phyloP scores from a whole-genome alignment of 2,113 vertebrate species.

The Nothobranchius kuhntae region DNA sequence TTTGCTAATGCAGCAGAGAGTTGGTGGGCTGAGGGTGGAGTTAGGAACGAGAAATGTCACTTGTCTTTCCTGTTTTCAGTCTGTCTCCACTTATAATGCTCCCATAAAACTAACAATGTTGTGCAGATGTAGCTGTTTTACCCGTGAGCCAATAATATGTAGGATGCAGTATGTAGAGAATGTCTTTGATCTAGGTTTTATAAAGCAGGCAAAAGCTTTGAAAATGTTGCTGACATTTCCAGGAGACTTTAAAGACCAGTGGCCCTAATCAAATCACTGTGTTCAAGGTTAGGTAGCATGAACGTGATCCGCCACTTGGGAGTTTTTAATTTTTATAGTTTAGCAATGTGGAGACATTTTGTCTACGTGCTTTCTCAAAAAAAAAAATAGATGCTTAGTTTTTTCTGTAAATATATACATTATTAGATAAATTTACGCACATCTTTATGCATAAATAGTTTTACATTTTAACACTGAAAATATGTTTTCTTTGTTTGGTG shows the following conservation, averaged over 20 bases:
- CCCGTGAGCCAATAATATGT: constrained; percentile 55
- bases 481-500: too few species aligned
- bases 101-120: constrained; percentile 67
- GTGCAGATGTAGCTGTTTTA: constrained; percentile 67
- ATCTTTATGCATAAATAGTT: not conserved
- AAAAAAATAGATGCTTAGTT: constrained; percentile 8
- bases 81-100: constrained; percentile 60
- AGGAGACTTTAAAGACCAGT: constrained; percentile 64
- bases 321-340: constrained; percentile 18
- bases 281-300: constrained; percentile 36
- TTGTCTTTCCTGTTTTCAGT: constrained; percentile 37
- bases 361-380: constrained; percentile 35
- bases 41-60: constrained; percentile 46
- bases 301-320: constrained; percentile 4
- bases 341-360: constrained; percentile 20
- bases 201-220: constrained; percentile 59
- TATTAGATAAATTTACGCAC: not conserved
- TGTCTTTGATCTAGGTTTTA: constrained; percentile 76
- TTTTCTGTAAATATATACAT: not conserved
- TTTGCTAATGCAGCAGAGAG: constrained; percentile 29
- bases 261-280: constrained; percentile 62
- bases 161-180: constrained; percentile 67
- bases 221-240: constrained; percentile 76
- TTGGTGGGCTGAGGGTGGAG: constrained; percentile 48
- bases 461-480: not conserved